Evolutionary conservation across 1,140 invertebrate species (phyloP).

Genomic region (Atta cephalotes): DNA sequence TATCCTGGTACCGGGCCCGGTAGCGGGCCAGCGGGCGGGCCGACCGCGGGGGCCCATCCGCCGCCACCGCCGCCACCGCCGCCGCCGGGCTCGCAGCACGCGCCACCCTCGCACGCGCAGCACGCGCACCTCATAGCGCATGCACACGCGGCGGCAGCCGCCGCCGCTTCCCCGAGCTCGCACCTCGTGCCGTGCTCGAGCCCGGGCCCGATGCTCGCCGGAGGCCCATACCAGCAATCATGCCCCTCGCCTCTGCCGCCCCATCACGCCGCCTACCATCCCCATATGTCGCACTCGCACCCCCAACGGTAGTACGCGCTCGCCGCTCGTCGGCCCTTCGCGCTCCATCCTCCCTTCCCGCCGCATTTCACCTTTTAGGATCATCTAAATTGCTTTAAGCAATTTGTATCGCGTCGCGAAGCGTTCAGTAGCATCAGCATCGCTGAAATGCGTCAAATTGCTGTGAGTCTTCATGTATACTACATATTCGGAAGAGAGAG

Average conservation of each 20-base stretch:
- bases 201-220: conserved; percentile 86
- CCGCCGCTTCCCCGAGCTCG: conserved; percentile 87
- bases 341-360: conserved; percentile 20
- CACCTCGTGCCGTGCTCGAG: conserved; percentile 89
- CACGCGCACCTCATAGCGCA: conserved; percentile 87
- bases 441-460: too few relatives aligned
- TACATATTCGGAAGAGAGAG: not conserved
- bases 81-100: too few relatives aligned
- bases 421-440: too few relatives aligned
- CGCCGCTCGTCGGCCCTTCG: conserved; percentile 35
- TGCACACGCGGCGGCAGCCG: conserved; percentile 87
- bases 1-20: conserved; percentile 82
- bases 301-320: conserved; percentile 89
- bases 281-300: conserved; percentile 89
- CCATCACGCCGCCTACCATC: conserved; percentile 86
- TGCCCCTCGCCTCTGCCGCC: conserved; percentile 88
- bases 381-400: too few relatives aligned
- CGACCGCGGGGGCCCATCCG: conserved; percentile 19
- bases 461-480: too few relatives aligned
- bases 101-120: conserved; percentile 79
- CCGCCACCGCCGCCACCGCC: too few relatives aligned
- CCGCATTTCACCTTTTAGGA: not conserved
- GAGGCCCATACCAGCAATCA: conserved; percentile 87
- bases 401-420: too few relatives aligned
- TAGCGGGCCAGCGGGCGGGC: conserved; percentile 73